Base-by-base conservation (phyloP, 2,113 vertebrate species). In the Pygoscelis adeliae region DNA sequence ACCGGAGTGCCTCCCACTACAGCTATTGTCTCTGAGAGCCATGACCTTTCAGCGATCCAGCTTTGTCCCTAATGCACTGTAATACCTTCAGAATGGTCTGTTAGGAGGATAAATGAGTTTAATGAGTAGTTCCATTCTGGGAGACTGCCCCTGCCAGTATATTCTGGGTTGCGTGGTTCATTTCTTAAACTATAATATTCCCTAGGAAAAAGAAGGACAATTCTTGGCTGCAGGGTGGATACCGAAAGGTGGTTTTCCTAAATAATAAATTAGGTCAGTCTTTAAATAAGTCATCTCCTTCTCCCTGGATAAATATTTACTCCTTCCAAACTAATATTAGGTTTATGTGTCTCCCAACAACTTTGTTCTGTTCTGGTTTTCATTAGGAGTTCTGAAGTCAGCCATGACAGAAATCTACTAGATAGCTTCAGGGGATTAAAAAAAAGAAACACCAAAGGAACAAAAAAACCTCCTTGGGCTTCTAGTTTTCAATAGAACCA, bases 51-150 rank as follows among this genome's bases (percentile, higher is more conserved):
- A 77, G 89, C 3, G 8, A 89, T 94, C 63, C 89, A 94, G 55
- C 74, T 93, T 69, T 93, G 69, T 78, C 82, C 76, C 87, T 84
- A 70, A 80, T 56, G 82, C 6, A 2, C 53, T 63, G 59, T 70
- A 66, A 47, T 79, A 90, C 22, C 46, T 84, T 94, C 71, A 77
- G 78, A 97, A 82, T 50, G 50, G 50, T 86, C 74, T 89, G 58
- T 72, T 74, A 85, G 89, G 46, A 93, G 79, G 61, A 95, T 63
- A 96, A 94, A 95, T 77, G 40, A 94, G 50, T 84, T 95, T 98
- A 97, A 97, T 85, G 87, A 96, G 59, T 94, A 83, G 61, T 95
- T 97, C 93, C 83, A 89, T 97, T 97, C 81, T 87, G 80, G 82
- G 94, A 95, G n/a, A 56, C 73, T 87, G 84, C 5, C 50, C 56